phyloP scores from a whole-genome alignment of 2,888 invertebrate genomes.

The Neoscelio sp. region DNA sequence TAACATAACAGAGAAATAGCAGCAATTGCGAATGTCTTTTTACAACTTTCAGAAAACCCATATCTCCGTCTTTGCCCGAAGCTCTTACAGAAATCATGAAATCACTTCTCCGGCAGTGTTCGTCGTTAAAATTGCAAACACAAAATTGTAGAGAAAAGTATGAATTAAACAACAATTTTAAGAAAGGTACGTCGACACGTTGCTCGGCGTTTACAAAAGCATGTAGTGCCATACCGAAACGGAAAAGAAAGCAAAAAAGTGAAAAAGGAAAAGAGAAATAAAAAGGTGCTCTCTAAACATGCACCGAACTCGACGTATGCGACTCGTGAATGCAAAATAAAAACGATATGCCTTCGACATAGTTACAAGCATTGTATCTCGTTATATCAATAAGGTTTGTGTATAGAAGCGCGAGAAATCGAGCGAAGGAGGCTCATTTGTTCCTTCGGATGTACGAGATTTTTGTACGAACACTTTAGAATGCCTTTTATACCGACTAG shows the following conservation, averaged over 20 bases:
- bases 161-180: constrained; percentile 1
- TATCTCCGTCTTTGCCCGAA: constrained; percentile 57
- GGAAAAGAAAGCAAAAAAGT: constrained; percentile 10
- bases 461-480: constrained; percentile 72
- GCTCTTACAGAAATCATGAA: constrained; percentile 59
- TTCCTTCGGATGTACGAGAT: constrained; percentile 68
- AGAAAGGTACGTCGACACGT: constrained; percentile 58
- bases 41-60: constrained; percentile 52
- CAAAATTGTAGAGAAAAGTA: constrained; percentile 3
- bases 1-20: too few relatives aligned
- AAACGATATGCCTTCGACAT: constrained; percentile 57
- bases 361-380: constrained; percentile 70
- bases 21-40: too few relatives aligned
- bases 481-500: constrained; percentile 70
- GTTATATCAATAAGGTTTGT: constrained; percentile 74
- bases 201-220: constrained; percentile 42
- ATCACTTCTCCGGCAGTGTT: constrained; percentile 23
- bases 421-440: constrained; percentile 64
- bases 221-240: constrained; percentile 62
- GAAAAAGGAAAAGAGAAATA: background rate
- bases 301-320: constrained; percentile 54
- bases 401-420: constrained; percentile 70
- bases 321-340: constrained; percentile 43
- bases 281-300: constrained; percentile 48
- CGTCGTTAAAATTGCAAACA: constrained; percentile 8